Conservation (phyloP, 2,113 vertebrate genomes). For the Eclectus roratus region DNA sequence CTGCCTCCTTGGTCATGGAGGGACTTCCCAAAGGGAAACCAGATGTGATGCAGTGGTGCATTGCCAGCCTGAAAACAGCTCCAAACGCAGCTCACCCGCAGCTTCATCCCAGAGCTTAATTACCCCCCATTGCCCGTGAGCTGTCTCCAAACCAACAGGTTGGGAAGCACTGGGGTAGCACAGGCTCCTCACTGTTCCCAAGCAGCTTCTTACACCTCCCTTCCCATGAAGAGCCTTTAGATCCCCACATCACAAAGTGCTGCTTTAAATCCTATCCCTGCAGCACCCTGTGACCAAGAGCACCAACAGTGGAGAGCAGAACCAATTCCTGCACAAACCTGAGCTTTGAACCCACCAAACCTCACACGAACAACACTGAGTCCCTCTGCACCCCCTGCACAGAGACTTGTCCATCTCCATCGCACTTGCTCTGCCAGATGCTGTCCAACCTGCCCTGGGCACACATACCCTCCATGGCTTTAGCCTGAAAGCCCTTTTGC, state of each 20-base stretch:
- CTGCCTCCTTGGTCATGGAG: background rate
- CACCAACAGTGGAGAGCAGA: background rate
- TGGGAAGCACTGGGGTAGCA: background rate
- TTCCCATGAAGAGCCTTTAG: background rate
- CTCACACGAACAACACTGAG: background rate
- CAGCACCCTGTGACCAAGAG: background rate
- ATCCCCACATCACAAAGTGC: background rate
- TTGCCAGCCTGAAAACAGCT: slow-evolving; percentile 18
- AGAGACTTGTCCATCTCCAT: background rate
- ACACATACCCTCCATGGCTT: background rate
- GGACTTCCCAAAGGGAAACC: background rate
- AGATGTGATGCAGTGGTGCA: background rate
- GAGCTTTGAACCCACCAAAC: background rate
- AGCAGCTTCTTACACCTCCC: background rate
- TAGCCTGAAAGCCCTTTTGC: background rate
- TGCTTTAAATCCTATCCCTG: background rate
- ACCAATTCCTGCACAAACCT: background rate
- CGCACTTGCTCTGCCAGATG: background rate
- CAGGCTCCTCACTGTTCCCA: background rate
- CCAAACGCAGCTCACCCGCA: slow-evolving; percentile 1
- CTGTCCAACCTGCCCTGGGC: background rate
- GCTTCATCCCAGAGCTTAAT: slow-evolving; percentile 26
- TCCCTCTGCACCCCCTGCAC: background rate
- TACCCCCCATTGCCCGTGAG: slow-evolving; percentile 35
- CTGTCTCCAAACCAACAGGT: slow-evolving; percentile 8